Conservation (phyloP, 2,888 invertebrate genomes). For the Caenorhabditis virilis region DNA sequence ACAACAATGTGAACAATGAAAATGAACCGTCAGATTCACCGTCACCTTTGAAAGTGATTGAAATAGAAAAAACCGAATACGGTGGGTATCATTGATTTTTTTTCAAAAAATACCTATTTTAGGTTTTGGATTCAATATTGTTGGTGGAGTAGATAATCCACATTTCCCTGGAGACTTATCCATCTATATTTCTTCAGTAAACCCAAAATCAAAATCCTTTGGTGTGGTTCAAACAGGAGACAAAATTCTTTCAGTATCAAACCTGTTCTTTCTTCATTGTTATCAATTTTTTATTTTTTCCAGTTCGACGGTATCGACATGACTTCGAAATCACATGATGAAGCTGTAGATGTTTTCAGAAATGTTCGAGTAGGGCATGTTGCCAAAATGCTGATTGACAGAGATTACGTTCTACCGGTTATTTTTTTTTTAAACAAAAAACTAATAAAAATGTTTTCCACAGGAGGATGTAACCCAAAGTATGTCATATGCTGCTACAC, state of each 20-base stretch:
- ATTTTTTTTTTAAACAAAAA: background rate
- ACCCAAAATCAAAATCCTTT: constrained; percentile 70
- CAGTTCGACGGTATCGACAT: constrained; percentile 55
- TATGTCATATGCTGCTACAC: background rate
- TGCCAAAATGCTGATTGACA: constrained; percentile 36
- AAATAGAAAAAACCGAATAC: constrained; percentile 38
- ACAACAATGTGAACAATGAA: constrained; percentile 6
- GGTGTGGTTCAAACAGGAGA: constrained; percentile 69
- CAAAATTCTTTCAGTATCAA: constrained; percentile 42
- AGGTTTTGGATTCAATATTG: constrained; percentile 72
- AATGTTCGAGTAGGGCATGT: constrained; percentile 26
- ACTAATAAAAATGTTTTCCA: background rate
- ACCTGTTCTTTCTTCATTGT: background rate
- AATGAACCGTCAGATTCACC: constrained; percentile 7
- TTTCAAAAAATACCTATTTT: background rate
- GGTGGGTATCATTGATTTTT: constrained; percentile 10
- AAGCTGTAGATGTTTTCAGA: constrained; percentile 53
- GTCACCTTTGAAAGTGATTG: constrained; percentile 25
- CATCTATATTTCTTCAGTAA: constrained; percentile 70
- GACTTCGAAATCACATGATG: constrained; percentile 49
- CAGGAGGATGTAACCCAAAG: constrained; percentile 24
- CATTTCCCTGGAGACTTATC: constrained; percentile 70
- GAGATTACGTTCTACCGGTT: constrained; percentile 12
- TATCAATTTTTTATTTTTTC: constrained; percentile 9
- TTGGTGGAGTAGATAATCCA: constrained; percentile 70